Evolutionary conservation across 2,113 vertebrate genomes (phyloP).

Genomic region (Calyptommatus sinebrachiatus): DNA sequence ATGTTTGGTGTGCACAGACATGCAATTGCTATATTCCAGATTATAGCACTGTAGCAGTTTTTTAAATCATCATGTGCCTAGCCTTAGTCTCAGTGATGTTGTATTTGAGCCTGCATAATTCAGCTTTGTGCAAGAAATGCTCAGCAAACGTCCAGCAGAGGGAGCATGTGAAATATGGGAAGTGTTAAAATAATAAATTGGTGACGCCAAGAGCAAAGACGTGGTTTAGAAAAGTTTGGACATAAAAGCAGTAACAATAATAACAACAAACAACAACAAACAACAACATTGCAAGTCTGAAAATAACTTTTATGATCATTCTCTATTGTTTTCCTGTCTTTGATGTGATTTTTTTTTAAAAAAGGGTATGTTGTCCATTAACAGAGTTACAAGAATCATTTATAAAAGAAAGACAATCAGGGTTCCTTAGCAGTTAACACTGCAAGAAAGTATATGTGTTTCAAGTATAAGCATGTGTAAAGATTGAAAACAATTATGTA

Average conservation of each 20-base stretch:
- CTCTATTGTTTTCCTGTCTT: not conserved
- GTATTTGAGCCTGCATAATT: not conserved
- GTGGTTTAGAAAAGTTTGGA: not conserved
- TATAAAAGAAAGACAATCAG: slow-evolving; percentile 22
- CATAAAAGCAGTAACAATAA: not conserved
- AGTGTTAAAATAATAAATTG: not conserved
- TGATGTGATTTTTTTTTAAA: slow-evolving; percentile 5
- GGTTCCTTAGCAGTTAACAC: slow-evolving; percentile 28
- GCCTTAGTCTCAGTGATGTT: not conserved
- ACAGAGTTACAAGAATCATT: slow-evolving; percentile 17
- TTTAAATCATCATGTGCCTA: no score
- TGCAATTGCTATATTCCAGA: no score
- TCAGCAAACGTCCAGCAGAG: slow-evolving; percentile 13
- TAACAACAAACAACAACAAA: not conserved
- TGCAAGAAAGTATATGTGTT: slow-evolving; percentile 14
- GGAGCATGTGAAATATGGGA: slow-evolving; percentile 1
- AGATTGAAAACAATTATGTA: not conserved
- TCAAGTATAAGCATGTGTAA: not conserved
- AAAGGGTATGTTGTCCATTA: not conserved
- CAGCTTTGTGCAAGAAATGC: not conserved
- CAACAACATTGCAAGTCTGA: not conserved
- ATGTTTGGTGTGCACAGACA: no score
- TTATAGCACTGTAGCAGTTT: no score
- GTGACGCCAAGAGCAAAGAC: not conserved
- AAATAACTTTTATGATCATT: not conserved